Evolutionary conservation across 2,113 vertebrate species (phyloP).

Genomic region (Limnothrissa miodon): DNA sequence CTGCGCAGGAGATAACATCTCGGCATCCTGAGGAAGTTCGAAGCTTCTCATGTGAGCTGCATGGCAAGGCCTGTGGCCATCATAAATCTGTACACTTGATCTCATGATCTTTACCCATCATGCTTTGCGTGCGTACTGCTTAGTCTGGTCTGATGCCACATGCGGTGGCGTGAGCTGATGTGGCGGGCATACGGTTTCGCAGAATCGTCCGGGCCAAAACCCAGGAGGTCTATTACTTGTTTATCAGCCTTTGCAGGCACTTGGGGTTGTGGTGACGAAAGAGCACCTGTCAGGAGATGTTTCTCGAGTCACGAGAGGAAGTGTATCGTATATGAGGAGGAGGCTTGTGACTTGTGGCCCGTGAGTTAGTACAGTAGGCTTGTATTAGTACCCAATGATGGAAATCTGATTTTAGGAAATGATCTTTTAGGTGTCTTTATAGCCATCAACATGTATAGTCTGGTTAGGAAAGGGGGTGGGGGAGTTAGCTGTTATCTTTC

Average conservation of each 20-base stretch:
- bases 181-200: neutral
- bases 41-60: conserved; percentile 7
- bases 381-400: neutral
- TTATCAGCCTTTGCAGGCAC: neutral
- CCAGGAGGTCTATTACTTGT: neutral
- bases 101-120: neutral
- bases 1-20: neutral
- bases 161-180: neutral
- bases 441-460: too few relatives aligned
- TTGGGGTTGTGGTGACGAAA: neutral
- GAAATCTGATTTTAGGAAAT: neutral
- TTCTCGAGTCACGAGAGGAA: neutral
- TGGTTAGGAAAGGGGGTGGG: too few relatives aligned
- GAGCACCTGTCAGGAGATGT: conserved; percentile 11
- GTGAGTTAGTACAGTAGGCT: neutral
- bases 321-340: neutral
- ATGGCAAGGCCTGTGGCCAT: neutral
- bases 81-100: conserved; percentile 1
- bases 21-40: neutral
- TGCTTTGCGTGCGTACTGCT: neutral
- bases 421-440: neutral
- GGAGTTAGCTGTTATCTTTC: too few relatives aligned
- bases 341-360: neutral
- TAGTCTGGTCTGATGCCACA: neutral
- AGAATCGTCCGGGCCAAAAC: neutral